Evolutionary conservation across 2,888 invertebrate genomes (phyloP).

Genomic region (Hyalella azteca): DNA sequence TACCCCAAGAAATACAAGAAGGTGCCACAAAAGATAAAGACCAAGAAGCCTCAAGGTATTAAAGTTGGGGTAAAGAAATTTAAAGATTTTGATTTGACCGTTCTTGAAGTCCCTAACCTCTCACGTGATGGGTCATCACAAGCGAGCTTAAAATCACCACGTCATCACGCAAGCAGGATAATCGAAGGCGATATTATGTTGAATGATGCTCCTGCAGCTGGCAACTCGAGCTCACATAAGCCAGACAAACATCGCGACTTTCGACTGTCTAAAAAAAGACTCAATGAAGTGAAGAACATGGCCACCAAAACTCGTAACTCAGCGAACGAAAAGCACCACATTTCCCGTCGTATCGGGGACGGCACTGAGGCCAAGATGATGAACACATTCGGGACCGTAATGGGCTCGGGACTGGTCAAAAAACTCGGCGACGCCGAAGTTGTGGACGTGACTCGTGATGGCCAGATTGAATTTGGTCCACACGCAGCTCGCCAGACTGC

Average conservation of each 20-base stretch:
- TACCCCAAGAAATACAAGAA: not conserved
- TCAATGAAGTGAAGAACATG: constrained; percentile 1
- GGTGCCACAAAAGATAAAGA: not conserved
- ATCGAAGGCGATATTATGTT: not conserved
- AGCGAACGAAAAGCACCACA: not conserved
- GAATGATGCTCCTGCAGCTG: not conserved
- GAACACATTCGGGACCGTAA: not conserved
- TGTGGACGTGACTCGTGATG: not conserved
- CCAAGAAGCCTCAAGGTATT: not conserved
- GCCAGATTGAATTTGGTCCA: not conserved
- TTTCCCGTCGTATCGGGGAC: not conserved
- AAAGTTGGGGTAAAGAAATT: not conserved
- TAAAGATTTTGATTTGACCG: constrained; percentile 3
- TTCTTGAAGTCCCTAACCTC: not conserved
- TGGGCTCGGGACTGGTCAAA: not conserved
- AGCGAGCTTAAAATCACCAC: too few relatives aligned
- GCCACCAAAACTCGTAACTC: not conserved
- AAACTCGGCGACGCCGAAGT: not conserved
- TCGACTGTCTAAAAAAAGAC: not conserved
- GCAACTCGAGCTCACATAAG: not conserved
- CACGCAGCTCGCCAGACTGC: too few relatives aligned
- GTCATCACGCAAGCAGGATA: not conserved
- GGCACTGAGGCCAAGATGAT: not conserved
- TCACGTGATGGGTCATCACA: not conserved
- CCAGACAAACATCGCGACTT: not conserved